A percentile compares a stretch with the other conserved stretches of the same genome.
Evolutionary conservation across 2,113 vertebrate genomes (phyloP).

Genomic region (Crotalus helleri): DNA sequence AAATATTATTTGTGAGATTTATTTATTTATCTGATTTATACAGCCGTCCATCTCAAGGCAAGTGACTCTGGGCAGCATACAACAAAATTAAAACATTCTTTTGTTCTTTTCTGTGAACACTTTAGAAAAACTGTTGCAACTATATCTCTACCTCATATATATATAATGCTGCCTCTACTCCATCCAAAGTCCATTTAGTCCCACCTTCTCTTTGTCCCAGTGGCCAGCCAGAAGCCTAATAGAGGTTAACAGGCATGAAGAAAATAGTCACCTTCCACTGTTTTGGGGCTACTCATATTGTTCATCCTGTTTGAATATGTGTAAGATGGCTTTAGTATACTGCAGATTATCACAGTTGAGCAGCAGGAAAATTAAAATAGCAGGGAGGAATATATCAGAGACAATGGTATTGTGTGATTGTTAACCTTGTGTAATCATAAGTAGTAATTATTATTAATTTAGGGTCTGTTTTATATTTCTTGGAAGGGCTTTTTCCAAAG

Average conservation of each 20-base stretch:
- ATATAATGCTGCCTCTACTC: neutral
- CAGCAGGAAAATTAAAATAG: neutral
- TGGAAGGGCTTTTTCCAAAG: neutral
- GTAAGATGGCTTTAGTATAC: neutral
- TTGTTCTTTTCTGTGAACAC: neutral
- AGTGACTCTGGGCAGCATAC: neutral
- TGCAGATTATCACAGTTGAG: neutral
- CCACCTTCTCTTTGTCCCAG: neutral
- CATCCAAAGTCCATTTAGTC: neutral
- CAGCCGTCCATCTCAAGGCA: neutral
- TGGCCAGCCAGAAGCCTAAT: neutral
- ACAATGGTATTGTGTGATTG: neutral
- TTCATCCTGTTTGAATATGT: neutral
- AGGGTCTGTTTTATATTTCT: neutral
- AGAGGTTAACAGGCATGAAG: neutral
- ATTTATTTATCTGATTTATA: neutral
- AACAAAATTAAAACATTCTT: neutral
- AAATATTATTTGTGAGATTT: neutral
- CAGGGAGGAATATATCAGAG: neutral
- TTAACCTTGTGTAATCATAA: neutral
- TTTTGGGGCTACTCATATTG: too few relatives aligned
- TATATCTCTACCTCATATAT: neutral
- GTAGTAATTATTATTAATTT: neutral
- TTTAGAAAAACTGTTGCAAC: neutral
- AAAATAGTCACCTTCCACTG: neutral